These are phyloP conservation scores for Orientallactaga sibirica DNA, from an alignment of 2,797 vertebrate species.

Conservation along the genomic window DNA sequence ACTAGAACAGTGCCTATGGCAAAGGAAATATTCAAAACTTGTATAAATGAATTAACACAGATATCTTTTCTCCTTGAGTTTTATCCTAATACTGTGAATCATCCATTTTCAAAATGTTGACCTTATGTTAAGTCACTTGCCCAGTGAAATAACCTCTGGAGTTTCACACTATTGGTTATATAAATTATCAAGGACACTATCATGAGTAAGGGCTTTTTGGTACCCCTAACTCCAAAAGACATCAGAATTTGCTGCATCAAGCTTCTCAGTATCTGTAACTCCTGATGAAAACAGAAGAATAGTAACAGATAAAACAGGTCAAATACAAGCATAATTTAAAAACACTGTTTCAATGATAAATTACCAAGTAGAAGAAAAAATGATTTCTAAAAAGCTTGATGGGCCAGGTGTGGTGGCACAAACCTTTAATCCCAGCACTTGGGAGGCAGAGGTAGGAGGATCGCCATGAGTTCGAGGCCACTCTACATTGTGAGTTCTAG, in stretches of 20 bases:
- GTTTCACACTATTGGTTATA: conserved; percentile 13
- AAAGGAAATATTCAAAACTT: conserved; percentile 46
- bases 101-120: conserved; percentile 27
- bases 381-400: conserved; percentile 56
- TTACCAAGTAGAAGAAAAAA: conserved; percentile 53
- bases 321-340: conserved; percentile 56
- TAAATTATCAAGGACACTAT: conserved; percentile 52
- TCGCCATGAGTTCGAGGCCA: too few species aligned
- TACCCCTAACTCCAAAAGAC: conserved; percentile 41
- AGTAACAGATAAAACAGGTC: conserved; percentile 41
- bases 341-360: conserved; percentile 52
- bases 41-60: conserved; percentile 23
- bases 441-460: too few species aligned
- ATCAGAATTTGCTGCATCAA: conserved; percentile 25
- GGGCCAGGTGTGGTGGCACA: not conserved
- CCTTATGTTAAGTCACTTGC: conserved; percentile 23
- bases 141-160: conserved; percentile 50
- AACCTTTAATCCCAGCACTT: too few species aligned
- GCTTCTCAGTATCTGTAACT: conserved; percentile 50
- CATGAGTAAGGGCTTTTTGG: conserved; percentile 41
- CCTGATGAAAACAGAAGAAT: conserved; percentile 23
- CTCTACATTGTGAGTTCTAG: too few species aligned
- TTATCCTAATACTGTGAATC: conserved; percentile 20
- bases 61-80: conserved; percentile 39
- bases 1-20: not conserved